These are phyloP conservation scores for Rutpela maculata DNA, from an alignment of 2,888 invertebrate genomes.

Conservation along the genomic window DNA sequence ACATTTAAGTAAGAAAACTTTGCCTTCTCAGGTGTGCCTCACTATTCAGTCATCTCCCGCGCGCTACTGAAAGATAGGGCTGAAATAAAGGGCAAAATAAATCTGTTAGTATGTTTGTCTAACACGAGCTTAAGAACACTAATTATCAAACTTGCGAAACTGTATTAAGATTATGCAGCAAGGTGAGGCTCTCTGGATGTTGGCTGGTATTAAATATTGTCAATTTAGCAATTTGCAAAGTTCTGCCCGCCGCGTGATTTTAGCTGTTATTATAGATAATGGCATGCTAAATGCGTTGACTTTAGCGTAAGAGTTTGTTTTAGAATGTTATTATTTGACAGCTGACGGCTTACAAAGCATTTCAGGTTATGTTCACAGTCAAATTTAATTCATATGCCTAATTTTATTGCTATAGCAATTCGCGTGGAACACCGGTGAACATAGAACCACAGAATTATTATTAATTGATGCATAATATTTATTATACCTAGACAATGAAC, in stretches of 20 bases:
- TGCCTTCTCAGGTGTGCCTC: background rate
- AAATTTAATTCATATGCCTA: constrained; percentile 14
- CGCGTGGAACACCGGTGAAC: background rate
- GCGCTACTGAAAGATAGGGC: constrained; percentile 20
- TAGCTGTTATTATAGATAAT: constrained; percentile 73
- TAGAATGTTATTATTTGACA: constrained; percentile 70
- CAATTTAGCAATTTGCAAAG: constrained; percentile 74
- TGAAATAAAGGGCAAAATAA: constrained; percentile 66
- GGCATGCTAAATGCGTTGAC: constrained; percentile 73
- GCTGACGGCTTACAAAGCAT: constrained; percentile 68
- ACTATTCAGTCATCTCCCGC: background rate
- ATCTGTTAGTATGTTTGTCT: constrained; percentile 73
- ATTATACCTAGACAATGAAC: background rate
- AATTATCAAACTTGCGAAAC: constrained; percentile 74
- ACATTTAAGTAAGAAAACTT: no score
- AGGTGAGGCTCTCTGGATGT: constrained; percentile 61
- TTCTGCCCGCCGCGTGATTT: constrained; percentile 69
- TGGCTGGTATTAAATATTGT: constrained; percentile 72
- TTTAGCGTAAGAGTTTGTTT: constrained; percentile 71
- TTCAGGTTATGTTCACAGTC: constrained; percentile 52
- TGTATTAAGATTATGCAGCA: constrained; percentile 74
- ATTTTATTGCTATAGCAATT: constrained; percentile 9
- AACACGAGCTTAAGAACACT: constrained; percentile 74
- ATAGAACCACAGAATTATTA: background rate
- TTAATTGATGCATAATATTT: background rate